Evolutionary conservation across 2,113 vertebrate species (phyloP).

Genomic region (Rhineura floridana): DNA sequence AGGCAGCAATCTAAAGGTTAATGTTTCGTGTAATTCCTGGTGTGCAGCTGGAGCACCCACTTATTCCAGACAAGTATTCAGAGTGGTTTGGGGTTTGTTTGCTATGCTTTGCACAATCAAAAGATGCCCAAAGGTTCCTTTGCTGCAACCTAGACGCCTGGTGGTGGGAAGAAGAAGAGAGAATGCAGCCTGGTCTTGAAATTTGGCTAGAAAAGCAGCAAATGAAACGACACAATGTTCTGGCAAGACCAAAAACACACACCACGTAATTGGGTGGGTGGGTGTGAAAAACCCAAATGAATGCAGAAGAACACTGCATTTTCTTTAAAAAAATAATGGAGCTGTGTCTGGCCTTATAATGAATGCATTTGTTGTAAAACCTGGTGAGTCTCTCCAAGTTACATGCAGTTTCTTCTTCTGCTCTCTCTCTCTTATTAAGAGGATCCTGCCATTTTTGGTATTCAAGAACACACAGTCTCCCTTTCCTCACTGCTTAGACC

Average conservation of each 20-base stretch:
- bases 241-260: slow-evolving; percentile 62
- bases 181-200: slow-evolving; percentile 55
- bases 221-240: slow-evolving; percentile 69
- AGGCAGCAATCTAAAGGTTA: slow-evolving; percentile 64
- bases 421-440: slow-evolving; percentile 17
- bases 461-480: slow-evolving; percentile 27
- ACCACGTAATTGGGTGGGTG: slow-evolving; percentile 63
- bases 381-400: slow-evolving; percentile 52
- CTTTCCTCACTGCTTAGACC: slow-evolving; percentile 39
- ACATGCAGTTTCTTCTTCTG: slow-evolving; percentile 1
- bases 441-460: slow-evolving; percentile 55
- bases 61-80: slow-evolving; percentile 40
- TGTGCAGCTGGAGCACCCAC: slow-evolving; percentile 45
- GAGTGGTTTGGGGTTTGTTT: not conserved
- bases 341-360: slow-evolving; percentile 41
- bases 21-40: slow-evolving; percentile 60
- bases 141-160: slow-evolving; percentile 41
- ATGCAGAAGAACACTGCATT: slow-evolving; percentile 59
- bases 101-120: too few relatives aligned
- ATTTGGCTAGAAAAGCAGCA: slow-evolving; percentile 63
- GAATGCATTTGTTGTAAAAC: slow-evolving; percentile 64
- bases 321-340: not conserved
- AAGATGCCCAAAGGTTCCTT: not conserved
- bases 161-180: slow-evolving; percentile 37
- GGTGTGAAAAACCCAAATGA: slow-evolving; percentile 64